Evolutionary conservation across 2,797 vertebrate species (phyloP).

Genomic region (Nannoperca obscura): DNA sequence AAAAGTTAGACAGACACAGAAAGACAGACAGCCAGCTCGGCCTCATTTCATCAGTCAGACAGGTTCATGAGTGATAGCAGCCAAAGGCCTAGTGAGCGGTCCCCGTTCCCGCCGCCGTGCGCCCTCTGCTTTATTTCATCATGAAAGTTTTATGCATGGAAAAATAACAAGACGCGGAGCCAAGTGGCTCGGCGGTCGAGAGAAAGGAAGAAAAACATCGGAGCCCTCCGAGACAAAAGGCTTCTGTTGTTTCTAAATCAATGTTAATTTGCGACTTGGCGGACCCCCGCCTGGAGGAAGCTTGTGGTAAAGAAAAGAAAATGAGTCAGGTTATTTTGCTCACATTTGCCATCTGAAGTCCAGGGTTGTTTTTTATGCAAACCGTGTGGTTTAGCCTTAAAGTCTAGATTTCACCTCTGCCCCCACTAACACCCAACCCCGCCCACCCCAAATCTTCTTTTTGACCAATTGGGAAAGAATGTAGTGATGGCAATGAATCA

Average conservation of each 20-base stretch:
- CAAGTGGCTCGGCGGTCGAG: conserved; percentile 64
- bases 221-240: conserved; percentile 79
- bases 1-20: neutral
- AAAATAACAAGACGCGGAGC: conserved; percentile 77
- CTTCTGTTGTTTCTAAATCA: conserved; percentile 85
- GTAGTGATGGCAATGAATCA: conserved; percentile 40
- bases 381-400: conserved; percentile 57
- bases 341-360: conserved; percentile 64
- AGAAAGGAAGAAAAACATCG: conserved; percentile 37
- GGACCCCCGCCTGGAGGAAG: conserved; percentile 60
- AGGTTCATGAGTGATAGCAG: conserved; percentile 68
- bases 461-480: conserved; percentile 36
- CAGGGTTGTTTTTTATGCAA: conserved; percentile 66
- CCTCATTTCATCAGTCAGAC: conserved; percentile 55
- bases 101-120: conserved; percentile 39
- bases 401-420: conserved; percentile 66
- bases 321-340: conserved; percentile 64
- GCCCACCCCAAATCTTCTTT: conserved; percentile 21
- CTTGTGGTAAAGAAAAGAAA: conserved; percentile 68
- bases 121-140: conserved; percentile 78
- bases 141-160: conserved; percentile 80
- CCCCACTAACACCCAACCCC: conserved; percentile 34
- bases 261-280: conserved; percentile 81
- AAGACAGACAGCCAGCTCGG: neutral
- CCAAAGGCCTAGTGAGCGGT: conserved; percentile 44